phyloP scores from a whole-genome alignment of 2,797 vertebrate species.

The Poeciliopsis gracilis region DNA sequence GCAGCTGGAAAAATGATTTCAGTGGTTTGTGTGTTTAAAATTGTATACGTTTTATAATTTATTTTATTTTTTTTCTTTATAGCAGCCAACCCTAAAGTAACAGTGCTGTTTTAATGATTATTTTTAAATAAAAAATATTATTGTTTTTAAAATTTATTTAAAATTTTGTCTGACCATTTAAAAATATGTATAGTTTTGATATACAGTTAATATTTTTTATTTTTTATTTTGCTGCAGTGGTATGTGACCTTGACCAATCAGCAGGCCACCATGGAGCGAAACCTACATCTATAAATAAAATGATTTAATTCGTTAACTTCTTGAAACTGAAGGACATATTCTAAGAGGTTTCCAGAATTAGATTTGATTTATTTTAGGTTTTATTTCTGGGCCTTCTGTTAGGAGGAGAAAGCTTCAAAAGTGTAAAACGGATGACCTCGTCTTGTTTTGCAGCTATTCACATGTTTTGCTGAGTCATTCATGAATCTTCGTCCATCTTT shows the following conservation, averaged over 20 bases:
- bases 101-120: background rate
- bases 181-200: background rate
- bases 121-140: background rate
- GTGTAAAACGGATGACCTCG: background rate
- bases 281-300: background rate
- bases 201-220: background rate
- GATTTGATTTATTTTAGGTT: background rate
- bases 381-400: background rate
- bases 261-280: background rate
- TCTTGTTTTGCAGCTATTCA: slow-evolving; percentile 21
- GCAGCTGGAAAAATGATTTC: background rate
- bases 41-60: background rate
- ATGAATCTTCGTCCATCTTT: background rate
- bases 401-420: background rate
- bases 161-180: background rate
- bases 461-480: background rate
- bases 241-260: background rate
- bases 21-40: background rate
- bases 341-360: background rate
- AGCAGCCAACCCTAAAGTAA: background rate
- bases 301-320: background rate
- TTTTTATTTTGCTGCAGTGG: background rate
- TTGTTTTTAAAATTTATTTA: background rate
- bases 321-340: background rate
- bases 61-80: background rate